A percentile compares a stretch with the other conserved stretches of the same genome.
Evolutionary conservation across 1,140 invertebrate genomes (phyloP).

Genomic region (Cephus cinctus): DNA sequence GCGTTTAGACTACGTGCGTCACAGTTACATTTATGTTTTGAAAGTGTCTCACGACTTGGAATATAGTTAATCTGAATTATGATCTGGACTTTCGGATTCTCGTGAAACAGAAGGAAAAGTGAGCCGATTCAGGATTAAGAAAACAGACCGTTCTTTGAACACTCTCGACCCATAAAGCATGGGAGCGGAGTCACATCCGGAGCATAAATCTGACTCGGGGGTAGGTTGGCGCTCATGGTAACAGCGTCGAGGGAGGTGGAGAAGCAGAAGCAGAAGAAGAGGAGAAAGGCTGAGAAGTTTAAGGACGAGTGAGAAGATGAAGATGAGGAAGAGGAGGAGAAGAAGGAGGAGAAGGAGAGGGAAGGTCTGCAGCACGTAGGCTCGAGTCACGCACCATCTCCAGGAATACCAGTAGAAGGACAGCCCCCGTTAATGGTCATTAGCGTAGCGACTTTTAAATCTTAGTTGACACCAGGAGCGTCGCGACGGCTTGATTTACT

Average conservation of each 20-base stretch:
- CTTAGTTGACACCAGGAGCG: constrained; percentile 20
- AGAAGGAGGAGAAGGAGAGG: constrained; percentile 12
- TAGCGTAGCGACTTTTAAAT: constrained; percentile 47
- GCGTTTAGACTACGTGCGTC: too few relatives aligned
- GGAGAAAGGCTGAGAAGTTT: background rate
- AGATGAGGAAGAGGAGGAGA: background rate
- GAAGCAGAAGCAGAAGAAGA: constrained; percentile 6
- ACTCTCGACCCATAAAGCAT: constrained; percentile 43
- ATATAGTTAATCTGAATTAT: too few relatives aligned
- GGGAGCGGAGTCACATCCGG: constrained; percentile 47
- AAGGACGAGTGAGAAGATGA: constrained; percentile 4
- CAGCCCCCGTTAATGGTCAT: constrained; percentile 47
- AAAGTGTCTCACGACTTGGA: too few relatives aligned
- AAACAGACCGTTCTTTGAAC: too few relatives aligned
- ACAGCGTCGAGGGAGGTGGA: constrained; percentile 14
- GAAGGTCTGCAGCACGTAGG: constrained; percentile 14
- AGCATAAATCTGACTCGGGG: constrained; percentile 49
- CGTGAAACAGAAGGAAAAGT: too few relatives aligned
- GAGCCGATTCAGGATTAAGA: constrained; percentile 5
- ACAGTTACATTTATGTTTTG: too few relatives aligned
- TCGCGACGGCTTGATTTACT: constrained; percentile 5
- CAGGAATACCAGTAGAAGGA: constrained; percentile 27
- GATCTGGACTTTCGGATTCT: too few relatives aligned
- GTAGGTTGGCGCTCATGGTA: constrained; percentile 20
- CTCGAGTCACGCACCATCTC: constrained; percentile 23